Conservation (phyloP, 1,140 invertebrate species). For the Drosophila persimilis region DNA sequence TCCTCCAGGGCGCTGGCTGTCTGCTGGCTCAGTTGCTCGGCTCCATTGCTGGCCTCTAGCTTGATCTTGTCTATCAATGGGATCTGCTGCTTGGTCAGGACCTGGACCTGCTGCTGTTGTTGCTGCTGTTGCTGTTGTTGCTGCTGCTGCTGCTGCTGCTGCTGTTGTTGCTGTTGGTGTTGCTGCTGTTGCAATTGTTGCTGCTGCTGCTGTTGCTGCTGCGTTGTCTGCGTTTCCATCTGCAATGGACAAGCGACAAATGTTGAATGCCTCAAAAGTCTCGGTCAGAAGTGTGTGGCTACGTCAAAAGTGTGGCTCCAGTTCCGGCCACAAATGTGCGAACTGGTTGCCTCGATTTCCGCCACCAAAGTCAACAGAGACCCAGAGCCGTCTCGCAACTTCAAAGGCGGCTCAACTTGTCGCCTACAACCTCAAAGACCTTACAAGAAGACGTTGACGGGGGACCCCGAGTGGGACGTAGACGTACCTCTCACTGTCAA, state of each 20-base stretch:
- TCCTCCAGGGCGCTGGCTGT: constrained; percentile 46
- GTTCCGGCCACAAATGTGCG: constrained; percentile 72
- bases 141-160: constrained; percentile 54
- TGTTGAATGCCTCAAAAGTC: constrained; percentile 63
- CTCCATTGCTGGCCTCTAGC: constrained; percentile 65
- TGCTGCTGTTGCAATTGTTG: constrained; percentile 55
- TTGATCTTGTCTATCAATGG: constrained; percentile 76
- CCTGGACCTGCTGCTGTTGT: constrained; percentile 53
- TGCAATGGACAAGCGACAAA: constrained; percentile 71
- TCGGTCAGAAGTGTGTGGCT: neutral
- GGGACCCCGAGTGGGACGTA: constrained; percentile 5
- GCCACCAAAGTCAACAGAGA: constrained; percentile 63
- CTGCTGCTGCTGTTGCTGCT: constrained; percentile 65
- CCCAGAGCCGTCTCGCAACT: constrained; percentile 21
- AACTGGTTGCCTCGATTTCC: constrained; percentile 71
- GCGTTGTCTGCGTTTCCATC: constrained; percentile 77
- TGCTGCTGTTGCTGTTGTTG: constrained; percentile 44
- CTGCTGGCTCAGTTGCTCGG: constrained; percentile 46
- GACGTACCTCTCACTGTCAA: constrained; percentile 48
- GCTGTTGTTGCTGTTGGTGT: constrained; percentile 62
- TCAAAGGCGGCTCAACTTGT: constrained; percentile 69
- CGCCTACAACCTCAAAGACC: constrained; percentile 74
- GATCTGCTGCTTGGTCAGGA: constrained; percentile 64
- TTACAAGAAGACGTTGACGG: constrained; percentile 24
- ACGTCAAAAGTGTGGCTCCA: constrained; percentile 73